Evolutionary conservation across 2,797 vertebrate species (phyloP).

Genomic region (Spinus pinus): DNA sequence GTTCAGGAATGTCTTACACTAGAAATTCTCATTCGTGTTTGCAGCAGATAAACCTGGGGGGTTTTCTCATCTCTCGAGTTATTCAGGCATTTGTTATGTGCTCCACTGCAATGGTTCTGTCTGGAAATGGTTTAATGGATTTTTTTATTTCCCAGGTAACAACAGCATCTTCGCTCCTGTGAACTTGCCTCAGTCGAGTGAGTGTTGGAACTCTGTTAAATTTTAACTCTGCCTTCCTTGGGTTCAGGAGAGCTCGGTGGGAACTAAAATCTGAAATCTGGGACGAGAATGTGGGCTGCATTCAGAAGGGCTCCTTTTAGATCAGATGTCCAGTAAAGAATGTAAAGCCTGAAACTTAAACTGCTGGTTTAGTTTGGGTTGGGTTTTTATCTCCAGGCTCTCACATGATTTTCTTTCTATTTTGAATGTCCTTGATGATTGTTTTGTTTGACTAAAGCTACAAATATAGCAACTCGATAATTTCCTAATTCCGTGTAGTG

Average conservation of each 20-base stretch:
- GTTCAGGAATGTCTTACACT: neutral
- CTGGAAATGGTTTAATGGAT: neutral
- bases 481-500: neutral
- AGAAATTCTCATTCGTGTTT: fast-evolving
- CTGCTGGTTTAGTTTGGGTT: neutral
- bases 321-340: neutral
- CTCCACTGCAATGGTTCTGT: neutral
- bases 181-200: conserved; percentile 87
- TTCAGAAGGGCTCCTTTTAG: neutral
- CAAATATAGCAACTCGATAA: neutral
- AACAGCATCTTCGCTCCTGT: conserved; percentile 87
- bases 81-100: fast-evolving
- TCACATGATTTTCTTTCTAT: neutral
- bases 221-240: neutral
- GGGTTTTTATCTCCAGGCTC: neutral
- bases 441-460: neutral
- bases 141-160: conserved; percentile 77
- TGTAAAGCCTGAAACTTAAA: neutral
- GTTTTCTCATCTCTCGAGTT: neutral
- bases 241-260: neutral
- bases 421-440: neutral
- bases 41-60: neutral
- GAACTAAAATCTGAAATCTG: neutral
- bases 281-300: neutral
- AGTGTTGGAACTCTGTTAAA: conserved; percentile 61